phyloP scores from a whole-genome alignment of 2,888 invertebrate genomes.

The Leucoma salicis region DNA sequence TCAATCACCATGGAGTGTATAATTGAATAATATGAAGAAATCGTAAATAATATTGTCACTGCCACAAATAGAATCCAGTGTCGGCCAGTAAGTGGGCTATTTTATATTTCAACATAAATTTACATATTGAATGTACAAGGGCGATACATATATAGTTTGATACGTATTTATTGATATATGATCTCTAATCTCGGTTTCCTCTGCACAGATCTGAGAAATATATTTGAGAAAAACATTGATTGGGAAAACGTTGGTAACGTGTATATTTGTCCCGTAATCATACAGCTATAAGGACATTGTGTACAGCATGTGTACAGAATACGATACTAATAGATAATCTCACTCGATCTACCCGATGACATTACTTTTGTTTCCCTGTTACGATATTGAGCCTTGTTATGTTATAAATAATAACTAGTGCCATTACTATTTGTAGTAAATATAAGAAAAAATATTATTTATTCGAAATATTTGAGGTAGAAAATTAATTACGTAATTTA shows the following conservation, averaged over 20 bases:
- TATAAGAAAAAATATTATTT: constrained; percentile 36
- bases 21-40: background rate
- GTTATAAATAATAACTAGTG: constrained; percentile 56
- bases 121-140: constrained; percentile 4
- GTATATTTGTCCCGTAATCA: no score
- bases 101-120: background rate
- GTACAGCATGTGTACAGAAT: constrained; percentile 11
- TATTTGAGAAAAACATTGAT: constrained; percentile 10
- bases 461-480: constrained; percentile 31
- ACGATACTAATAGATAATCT: constrained; percentile 18
- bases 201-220: constrained; percentile 5
- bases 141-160: no score
- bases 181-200: constrained; percentile 15
- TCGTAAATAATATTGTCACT: constrained; percentile 21
- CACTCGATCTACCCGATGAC: constrained; percentile 15
- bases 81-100: constrained; percentile 11
- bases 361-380: constrained; percentile 28
- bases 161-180: constrained; percentile 7
- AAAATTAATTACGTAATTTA: constrained; percentile 1
- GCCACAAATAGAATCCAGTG: constrained; percentile 18
- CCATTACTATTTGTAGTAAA: constrained; percentile 59
- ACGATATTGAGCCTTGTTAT: constrained; percentile 53
- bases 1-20: background rate
- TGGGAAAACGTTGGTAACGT: no score
- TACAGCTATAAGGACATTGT: constrained; percentile 12